Evolutionary conservation across 1,140 invertebrate species (phyloP), one percentile per base, ranked within the genome.

Genomic region (Belonocnema kinseyi): DNA sequence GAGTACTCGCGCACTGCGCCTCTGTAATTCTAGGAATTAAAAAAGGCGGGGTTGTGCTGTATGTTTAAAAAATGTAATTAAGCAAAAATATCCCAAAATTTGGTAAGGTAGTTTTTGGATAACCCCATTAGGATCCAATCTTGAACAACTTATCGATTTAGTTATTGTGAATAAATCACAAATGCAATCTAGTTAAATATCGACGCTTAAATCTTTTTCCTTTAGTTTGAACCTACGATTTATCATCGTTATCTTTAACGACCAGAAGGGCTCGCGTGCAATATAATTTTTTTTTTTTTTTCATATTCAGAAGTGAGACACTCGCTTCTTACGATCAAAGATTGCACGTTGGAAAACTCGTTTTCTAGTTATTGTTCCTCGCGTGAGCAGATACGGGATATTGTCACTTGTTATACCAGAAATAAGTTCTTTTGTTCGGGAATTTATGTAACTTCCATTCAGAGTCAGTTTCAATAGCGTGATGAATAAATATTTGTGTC

Each of bases 111-210:
- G 26, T 33, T 33, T 33, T 5, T 33, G 4, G 26, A 33, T 33
- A 33, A 33, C 26, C 26, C 26, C 4, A 33, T 33, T 33, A 33
- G 40, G 16, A 66, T 40, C 33, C 33, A 40, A 66, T 66, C 33
- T 33, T 66, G 40, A 40, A 10, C 5, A 13, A 66, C 5, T 66
- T 66, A 17, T 46, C 33, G 61, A 66, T 66, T 66, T 66, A 66
- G 26, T 66, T 12, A 5, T 66, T 66, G 16, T 46, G 61, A 10
- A 40, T 46, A 40, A 66, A 8, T 46, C 26, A 46, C 46, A 66
- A 66, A 33, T 33, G 40, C 33, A 5, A 66, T 66, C 61, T 66
- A 66, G 61, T 66, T 66, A 40, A 12, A 40, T 66, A 66, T 66
- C 61, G 40, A 66, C 33, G 61, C 2, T n/a, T n/a, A 40, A 66